These are phyloP conservation scores for Cheilosia scutellata DNA, from an alignment of 2,888 invertebrate species.

Conservation along the genomic window DNA sequence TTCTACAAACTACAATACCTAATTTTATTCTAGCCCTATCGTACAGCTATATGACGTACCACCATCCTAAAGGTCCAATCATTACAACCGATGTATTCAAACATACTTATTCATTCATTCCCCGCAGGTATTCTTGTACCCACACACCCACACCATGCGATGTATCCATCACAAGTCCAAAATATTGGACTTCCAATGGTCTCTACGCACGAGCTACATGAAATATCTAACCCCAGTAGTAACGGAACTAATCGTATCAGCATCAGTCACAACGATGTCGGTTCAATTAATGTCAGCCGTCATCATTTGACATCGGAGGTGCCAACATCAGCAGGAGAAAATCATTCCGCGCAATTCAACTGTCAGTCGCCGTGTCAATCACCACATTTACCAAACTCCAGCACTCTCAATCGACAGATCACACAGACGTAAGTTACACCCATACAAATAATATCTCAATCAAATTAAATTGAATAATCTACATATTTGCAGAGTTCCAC, in stretches of 20 bases:
- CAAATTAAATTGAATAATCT: conserved; percentile 45
- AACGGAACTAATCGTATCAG: conserved; percentile 68
- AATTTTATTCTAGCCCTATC: conserved; percentile 17
- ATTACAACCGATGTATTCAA: background rate
- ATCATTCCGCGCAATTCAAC: conserved; percentile 81
- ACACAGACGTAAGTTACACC: conserved; percentile 84
- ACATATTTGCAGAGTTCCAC: conserved; percentile 85
- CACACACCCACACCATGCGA: conserved; percentile 64
- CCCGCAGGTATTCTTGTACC: conserved; percentile 37
- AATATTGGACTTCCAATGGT: conserved; percentile 77
- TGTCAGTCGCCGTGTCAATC: conserved; percentile 82
- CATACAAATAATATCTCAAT: background rate
- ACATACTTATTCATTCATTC: conserved; percentile 6
- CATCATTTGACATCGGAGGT: conserved; percentile 79
- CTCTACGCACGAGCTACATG: conserved; percentile 80
- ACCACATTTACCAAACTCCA: conserved; percentile 85
- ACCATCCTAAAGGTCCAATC: conserved; percentile 11
- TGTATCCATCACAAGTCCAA: conserved; percentile 83
- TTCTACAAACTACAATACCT: background rate
- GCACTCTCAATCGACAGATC: conserved; percentile 85
- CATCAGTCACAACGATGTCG: conserved; percentile 76
- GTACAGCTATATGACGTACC: conserved; percentile 11
- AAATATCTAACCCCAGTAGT: conserved; percentile 79
- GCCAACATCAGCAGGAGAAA: conserved; percentile 77
- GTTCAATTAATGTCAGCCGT: conserved; percentile 80